Conservation (phyloP, 2,888 invertebrate species). For the Hirtodrosophila trivittata region DNA sequence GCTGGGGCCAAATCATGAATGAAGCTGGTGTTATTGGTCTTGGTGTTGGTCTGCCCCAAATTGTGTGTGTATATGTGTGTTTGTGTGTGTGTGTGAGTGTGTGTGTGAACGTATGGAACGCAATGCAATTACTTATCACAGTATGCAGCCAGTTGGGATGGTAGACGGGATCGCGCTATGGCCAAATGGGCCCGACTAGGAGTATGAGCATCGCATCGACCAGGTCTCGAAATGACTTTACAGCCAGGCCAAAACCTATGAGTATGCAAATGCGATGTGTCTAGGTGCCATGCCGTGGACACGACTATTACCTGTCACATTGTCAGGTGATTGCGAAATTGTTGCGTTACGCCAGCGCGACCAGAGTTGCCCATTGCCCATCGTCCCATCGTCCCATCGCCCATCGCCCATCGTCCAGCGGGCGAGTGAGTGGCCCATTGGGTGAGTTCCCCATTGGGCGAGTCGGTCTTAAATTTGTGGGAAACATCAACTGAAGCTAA, state of each 20-base stretch:
- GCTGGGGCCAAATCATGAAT: slow-evolving; percentile 63
- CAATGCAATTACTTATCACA: slow-evolving; percentile 79
- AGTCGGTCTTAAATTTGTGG: slow-evolving; percentile 72
- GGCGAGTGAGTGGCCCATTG: slow-evolving; percentile 1
- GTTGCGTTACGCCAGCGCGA: slow-evolving; percentile 71
- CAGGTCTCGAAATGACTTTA: slow-evolving; percentile 66
- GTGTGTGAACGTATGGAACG: slow-evolving; percentile 39
- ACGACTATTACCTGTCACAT: slow-evolving; percentile 81
- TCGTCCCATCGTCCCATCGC: slow-evolving; percentile 23
- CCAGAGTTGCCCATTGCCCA: slow-evolving; percentile 19
- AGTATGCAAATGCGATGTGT: slow-evolving; percentile 70
- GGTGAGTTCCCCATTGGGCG: slow-evolving; percentile 37
- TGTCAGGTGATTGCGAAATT: slow-evolving; percentile 82
- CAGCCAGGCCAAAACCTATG: slow-evolving; percentile 31
- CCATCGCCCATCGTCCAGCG: neutral
- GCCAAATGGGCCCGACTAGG: slow-evolving; percentile 23
- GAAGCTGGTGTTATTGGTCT: slow-evolving; percentile 25
- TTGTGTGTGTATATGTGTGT: slow-evolving; percentile 22
- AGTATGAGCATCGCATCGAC: slow-evolving; percentile 13
- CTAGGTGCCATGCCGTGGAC: slow-evolving; percentile 62
- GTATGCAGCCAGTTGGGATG: slow-evolving; percentile 56
- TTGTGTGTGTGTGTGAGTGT: slow-evolving; percentile 9
- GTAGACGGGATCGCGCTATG: neutral
- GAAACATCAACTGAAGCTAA: slow-evolving; percentile 73
- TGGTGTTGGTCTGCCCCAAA: slow-evolving; percentile 57